Base-by-base conservation (phyloP, 2,888 invertebrate species). In the Sphaerophoria rueppellii region DNA sequence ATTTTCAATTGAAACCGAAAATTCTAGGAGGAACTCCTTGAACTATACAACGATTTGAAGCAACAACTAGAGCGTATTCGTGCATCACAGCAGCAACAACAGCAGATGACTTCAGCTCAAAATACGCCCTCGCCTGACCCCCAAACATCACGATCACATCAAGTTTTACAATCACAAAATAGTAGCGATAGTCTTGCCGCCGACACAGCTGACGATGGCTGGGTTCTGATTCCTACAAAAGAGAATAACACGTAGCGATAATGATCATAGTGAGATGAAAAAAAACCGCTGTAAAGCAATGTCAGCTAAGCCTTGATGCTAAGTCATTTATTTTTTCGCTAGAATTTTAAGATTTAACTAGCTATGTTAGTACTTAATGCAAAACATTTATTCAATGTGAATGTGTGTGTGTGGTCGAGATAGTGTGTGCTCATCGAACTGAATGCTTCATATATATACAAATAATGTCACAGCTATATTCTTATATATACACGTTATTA, bases 201-300 rank as follows among this genome's bases (percentile, higher is more conserved):
- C 40, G 87, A 87, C 35, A 48, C 86, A 14, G 88, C 89, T 54
- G 90, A 90, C 70, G 91, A 91, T 81, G 91, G 91, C 24, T 91
- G 91, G 91, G 91, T 91, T 58, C 88, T 91, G 35, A 89, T 91
- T 76, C 88, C 89, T 14, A 88, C 89, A 16, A 90, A 90, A 78
- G 88, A 89, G 57, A 90, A 90, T 65, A 90, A 90, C 69, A 88
- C 91, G 88, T 91, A 91, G 90, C 88, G 4, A 43, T 60, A 60
- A 7, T 12, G 40, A 35, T 57, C 12, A 4, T 11, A 9, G 12
- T 43, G 4, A 43, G 11, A 43, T 9, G 12, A 3, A 40, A 7
- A 7, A 40, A 40, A 40, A 11, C 9, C 43, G 4, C 12, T 43
- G 12, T 40, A 40, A 40, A 34, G 79, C 73, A 54, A 24, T 24